Evolutionary conservation across 2,797 vertebrate species (phyloP), one percentile per base, ranked within the genome.

Genomic region (Chelmon rostratus): DNA sequence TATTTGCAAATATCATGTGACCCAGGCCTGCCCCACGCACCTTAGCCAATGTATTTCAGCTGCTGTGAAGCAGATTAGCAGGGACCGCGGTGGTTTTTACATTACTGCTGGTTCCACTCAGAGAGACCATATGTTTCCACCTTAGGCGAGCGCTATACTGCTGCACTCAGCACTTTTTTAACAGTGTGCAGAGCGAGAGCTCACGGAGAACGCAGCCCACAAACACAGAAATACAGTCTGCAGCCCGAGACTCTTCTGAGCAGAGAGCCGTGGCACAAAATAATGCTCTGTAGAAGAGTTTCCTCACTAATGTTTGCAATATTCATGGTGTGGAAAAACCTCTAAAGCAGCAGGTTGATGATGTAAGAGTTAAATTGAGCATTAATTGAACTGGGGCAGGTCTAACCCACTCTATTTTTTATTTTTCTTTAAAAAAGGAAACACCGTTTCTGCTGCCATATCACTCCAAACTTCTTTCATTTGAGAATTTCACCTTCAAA

Each of bases 41-140:
- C 82, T 83, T 67, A 79, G 76, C 81, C 74, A 37, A 83, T 46
- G 72, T n/a, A 80, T 75, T 85, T 86, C 67, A 87, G 82, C 78
- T 76, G 81, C 87, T 78, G 74, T 65, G 81, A 75, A 81, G 91
- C 76, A 77, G 84, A 91, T 91, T 87, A 93, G 77, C 67, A 66
- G 66, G 76, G 81, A 87, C 78, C 50, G 15, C 84, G 85, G 85
- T 87, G 91, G 72, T 88, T 91, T 91, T 87, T 77, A 84, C 88
- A 90, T 92, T 84, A 90, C 90, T 87, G 89, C 91, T 93, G 90
- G 88, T 89, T 93, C 85, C 90, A 91, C 91, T 91, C 87, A 84
- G 90, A 81, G 85, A 86, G 74, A 80, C 91, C 94, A 95, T 93
- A 94, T 94, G 93, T 91, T 91, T 92, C 89, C 91, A 91, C 86